Evolutionary conservation across 2,797 vertebrate species (phyloP).

Genomic region (Liasis olivaceus): DNA sequence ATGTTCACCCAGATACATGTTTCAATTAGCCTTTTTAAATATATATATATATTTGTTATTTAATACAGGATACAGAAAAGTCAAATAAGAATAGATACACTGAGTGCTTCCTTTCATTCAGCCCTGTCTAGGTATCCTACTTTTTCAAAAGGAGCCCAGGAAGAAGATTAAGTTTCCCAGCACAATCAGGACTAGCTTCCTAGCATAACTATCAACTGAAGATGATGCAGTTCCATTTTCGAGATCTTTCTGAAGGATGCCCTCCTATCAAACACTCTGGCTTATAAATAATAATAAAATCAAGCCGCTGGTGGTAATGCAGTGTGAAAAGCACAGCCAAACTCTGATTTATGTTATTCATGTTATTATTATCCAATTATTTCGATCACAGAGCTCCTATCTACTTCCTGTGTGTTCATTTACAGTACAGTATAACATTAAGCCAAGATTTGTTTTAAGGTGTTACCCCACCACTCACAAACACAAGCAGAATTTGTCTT

Average conservation of each 20-base stretch:
- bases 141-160: not conserved
- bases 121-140: not conserved
- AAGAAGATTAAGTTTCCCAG: not conserved
- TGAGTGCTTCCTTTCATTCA: not conserved
- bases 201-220: not conserved
- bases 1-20: not conserved
- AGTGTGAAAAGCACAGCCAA: not conserved
- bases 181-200: not conserved
- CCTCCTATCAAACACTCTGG: not conserved
- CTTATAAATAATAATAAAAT: not conserved
- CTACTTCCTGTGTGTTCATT: not conserved
- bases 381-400: not conserved
- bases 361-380: not conserved
- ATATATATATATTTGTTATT: not conserved
- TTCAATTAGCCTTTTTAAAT: conserved; percentile 7
- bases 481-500: not conserved
- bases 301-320: not conserved
- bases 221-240: not conserved
- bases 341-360: not conserved
- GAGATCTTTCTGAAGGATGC: not conserved
- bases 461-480: not conserved
- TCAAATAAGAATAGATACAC: no score
- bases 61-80: not conserved
- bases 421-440: not conserved
- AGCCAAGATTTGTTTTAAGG: not conserved